Evolutionary conservation across 37 sponge, comb jelly and placozoan genomes (phyloP).

Genomic region (Aplysina aerophoba): DNA sequence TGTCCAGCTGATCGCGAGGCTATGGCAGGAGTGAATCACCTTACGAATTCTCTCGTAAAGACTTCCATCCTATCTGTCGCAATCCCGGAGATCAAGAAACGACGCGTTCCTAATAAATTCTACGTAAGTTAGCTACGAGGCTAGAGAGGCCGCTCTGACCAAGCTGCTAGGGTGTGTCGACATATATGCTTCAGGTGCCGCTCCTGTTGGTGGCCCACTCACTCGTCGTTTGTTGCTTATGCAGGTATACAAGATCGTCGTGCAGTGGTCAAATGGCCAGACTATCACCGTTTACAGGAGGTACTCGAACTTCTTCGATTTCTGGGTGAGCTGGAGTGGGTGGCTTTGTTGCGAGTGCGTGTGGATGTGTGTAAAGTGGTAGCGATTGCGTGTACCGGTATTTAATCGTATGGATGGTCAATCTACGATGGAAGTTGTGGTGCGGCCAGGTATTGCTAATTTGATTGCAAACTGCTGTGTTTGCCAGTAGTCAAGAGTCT

Average conservation of each 20-base stretch:
- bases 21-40: no score
- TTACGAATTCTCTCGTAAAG: background rate
- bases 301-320: constrained; percentile 86
- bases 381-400: background rate
- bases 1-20: no score
- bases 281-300: constrained; percentile 59
- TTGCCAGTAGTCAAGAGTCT: no score
- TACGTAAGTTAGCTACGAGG: constrained; percentile 33
- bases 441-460: no score
- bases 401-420: no score
- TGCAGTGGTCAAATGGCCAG: constrained; percentile 78
- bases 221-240: background rate
- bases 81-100: constrained; percentile 51
- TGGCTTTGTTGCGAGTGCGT: background rate
- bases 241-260: constrained; percentile 85
- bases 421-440: no score
- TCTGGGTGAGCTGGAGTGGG: constrained; percentile 58
- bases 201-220: no score
- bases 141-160: no score
- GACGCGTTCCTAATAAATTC: constrained; percentile 41
- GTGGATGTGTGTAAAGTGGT: background rate
- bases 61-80: constrained; percentile 7
- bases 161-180: no score
- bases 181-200: no score
- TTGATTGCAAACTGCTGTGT: no score